Evolutionary conservation across 1,140 invertebrate species (phyloP), one percentile per base, ranked within the genome.

Genomic region (Drepana arcuata): DNA sequence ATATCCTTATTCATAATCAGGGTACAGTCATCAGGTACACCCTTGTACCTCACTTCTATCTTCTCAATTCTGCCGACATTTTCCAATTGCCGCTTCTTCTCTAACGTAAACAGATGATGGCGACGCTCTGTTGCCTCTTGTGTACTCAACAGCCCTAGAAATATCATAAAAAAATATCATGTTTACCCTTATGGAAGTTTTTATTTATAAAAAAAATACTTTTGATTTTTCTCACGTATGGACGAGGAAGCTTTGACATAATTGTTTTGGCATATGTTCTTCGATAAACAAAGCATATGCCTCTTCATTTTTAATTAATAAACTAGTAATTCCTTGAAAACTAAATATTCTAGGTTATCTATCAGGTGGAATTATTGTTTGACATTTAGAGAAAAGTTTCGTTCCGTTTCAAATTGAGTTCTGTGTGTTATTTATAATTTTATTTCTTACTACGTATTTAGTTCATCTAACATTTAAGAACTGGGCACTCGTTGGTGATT

Each of bases 1-100:
- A 98, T 78, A 48, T 89, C 82, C 74, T 93, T 95, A 73, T 99
- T 99, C 96, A 99, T 98, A 9, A 93, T 68, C 18, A 98, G 73
- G 2, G 87, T 89, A 12, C 88, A 86, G 44, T 93, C 87, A 44
- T 94, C 88, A 0, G 92, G 89, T 2, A 87, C 59, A 0, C 93
- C 93, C 36, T 88, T 81, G 70, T 94, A 93, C 38, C 89, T 85
- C 0, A 99, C 92, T 80, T 94, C 87, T 37, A 98, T 96, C 84
- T 98, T 99, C 64, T 98, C 94, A 33, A 98, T 88, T 64, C 95
- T 82, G 4, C 92, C 93, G 14, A 97, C 83, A 4, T 86, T 71
- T 23, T 88, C 83, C 18, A 68, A 53, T 69, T 96, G 94, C 12
- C 91, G 77, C 37, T 89, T 86, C 55, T 90, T 88, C 73, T 99